Percentiles rank a stretch among this genome's conserved stretches.
These are phyloP conservation scores for Lysandra coridon DNA, from an alignment of 2,888 invertebrate species.

Conservation along the genomic window DNA sequence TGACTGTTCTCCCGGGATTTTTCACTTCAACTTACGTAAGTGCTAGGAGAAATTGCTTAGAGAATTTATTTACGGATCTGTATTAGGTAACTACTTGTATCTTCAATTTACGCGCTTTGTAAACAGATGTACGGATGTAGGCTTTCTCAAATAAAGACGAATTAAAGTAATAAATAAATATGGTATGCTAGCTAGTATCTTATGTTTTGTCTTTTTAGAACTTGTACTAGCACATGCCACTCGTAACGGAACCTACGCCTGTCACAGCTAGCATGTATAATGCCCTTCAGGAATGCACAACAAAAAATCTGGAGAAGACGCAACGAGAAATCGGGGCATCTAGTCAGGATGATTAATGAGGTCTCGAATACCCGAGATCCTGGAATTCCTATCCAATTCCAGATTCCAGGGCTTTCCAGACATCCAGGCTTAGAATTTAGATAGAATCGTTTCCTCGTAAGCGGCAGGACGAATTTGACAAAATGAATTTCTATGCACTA, in stretches of 20 bases:
- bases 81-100: too few relatives aligned
- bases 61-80: too few relatives aligned
- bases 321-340: conserved; percentile 29
- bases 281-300: conserved; percentile 43
- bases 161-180: too few relatives aligned
- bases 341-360: conserved; percentile 21
- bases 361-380: not conserved
- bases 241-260: not conserved
- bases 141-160: too few relatives aligned
- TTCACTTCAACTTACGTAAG: too few relatives aligned
- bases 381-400: not conserved
- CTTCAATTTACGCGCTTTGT: too few relatives aligned
- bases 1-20: too few relatives aligned
- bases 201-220: not conserved
- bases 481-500: not conserved
- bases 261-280: conserved; percentile 35
- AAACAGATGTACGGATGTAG: too few relatives aligned
- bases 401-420: not conserved
- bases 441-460: not conserved
- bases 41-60: too few relatives aligned
- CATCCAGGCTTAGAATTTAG: not conserved
- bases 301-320: conserved; percentile 38
- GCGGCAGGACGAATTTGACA: not conserved
- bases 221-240: not conserved
- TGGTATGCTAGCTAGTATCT: too few relatives aligned